Evolutionary conservation across 1,140 invertebrate species (phyloP).

Genomic region (Ceratina japonica): DNA sequence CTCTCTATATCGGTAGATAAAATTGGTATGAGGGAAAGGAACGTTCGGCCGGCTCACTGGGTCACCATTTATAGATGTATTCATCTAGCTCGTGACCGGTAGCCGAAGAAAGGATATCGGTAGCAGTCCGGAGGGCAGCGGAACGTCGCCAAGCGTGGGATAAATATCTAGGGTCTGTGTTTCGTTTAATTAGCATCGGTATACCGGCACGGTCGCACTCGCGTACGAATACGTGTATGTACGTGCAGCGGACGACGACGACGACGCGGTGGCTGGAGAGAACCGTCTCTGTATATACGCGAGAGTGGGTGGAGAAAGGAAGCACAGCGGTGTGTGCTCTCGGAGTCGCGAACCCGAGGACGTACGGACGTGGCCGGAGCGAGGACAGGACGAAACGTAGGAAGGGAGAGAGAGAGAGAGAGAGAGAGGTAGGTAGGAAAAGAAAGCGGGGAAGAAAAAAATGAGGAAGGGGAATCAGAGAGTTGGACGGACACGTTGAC

Average conservation of each 20-base stretch:
- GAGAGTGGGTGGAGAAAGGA: conserved; percentile 30
- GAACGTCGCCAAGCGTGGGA: conserved; percentile 62
- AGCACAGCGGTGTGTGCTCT: background rate
- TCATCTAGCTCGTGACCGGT: conserved; percentile 37
- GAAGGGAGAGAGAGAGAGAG: background rate
- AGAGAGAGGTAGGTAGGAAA: background rate
- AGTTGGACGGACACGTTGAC: conserved; percentile 66
- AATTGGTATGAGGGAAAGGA: background rate
- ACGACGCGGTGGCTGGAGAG: background rate
- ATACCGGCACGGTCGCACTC: conserved; percentile 52
- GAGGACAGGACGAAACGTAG: background rate
- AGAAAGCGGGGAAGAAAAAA: background rate
- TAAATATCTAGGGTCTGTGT: conserved; percentile 67
- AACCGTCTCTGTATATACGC: conserved; percentile 16
- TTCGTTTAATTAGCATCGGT: conserved; percentile 68
- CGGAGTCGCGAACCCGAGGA: conserved; percentile 36
- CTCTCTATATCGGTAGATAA: no score
- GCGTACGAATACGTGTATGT: conserved; percentile 43
- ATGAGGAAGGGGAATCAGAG: conserved; percentile 34
- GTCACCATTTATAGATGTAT: conserved; percentile 50
- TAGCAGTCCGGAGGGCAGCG: conserved; percentile 35
- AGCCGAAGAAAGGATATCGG: conserved; percentile 31
- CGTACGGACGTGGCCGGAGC: conserved; percentile 37
- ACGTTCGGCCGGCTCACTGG: background rate
- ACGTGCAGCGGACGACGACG: conserved; percentile 17